Evolutionary conservation across 2,888 invertebrate species (phyloP).

Genomic region (Brachyopa scutellaris): DNA sequence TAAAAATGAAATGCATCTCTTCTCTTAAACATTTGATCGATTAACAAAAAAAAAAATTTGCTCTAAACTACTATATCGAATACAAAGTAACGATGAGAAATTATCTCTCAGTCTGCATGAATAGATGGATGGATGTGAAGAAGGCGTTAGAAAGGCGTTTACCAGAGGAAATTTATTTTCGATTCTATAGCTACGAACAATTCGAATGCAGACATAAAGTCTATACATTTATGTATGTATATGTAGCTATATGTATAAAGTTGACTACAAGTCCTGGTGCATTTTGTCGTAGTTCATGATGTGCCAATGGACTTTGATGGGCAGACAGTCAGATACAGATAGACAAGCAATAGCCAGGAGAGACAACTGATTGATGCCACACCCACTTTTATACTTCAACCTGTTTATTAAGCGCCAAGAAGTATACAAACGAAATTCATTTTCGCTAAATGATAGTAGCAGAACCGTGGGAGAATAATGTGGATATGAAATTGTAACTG

Average conservation of each 20-base stretch:
- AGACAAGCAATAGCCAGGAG: constrained; percentile 10
- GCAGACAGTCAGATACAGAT: constrained; percentile 5
- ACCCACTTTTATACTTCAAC: neutral
- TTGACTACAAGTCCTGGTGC: neutral
- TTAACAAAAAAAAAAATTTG: neutral
- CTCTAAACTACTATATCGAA: neutral
- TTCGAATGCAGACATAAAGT: neutral
- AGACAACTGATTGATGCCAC: constrained; percentile 44
- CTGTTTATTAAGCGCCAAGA: neutral
- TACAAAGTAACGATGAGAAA: neutral
- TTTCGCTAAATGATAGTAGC: constrained; percentile 18
- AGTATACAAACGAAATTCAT: constrained; percentile 4
- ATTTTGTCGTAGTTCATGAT: constrained; percentile 6
- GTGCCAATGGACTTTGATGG: constrained; percentile 20
- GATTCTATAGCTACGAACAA: neutral
- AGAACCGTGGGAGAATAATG: neutral
- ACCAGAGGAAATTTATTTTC: constrained; percentile 38
- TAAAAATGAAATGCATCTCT: no score
- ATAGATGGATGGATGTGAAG: neutral
- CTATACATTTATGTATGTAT: no score
- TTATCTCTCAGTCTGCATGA: neutral
- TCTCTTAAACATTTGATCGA: no score
- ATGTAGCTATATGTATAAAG: neutral
- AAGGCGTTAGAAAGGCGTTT: constrained; percentile 16
- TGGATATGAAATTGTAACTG: neutral